A percentile compares a stretch with the other conserved stretches of the same genome.
phyloP scores from a whole-genome alignment of 2,888 invertebrate species.

The Drosophila sordidula region DNA sequence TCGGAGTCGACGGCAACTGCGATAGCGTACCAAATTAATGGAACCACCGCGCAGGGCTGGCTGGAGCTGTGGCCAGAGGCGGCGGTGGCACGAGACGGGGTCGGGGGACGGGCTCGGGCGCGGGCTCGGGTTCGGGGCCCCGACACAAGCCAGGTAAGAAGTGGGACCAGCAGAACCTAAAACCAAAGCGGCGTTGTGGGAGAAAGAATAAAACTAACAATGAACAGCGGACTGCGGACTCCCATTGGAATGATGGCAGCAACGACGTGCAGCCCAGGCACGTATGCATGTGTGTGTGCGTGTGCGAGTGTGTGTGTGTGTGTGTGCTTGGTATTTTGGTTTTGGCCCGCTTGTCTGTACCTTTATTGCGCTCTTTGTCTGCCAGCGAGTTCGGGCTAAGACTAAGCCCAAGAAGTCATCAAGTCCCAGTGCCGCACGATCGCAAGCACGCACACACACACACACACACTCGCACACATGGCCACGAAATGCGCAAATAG shows the following conservation, averaged over 20 bases:
- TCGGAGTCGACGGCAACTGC: slow-evolving; percentile 46
- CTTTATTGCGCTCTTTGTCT: slow-evolving; percentile 78
- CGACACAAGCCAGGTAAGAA: slow-evolving; percentile 51
- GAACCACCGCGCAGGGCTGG: slow-evolving; percentile 65
- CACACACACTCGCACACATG: slow-evolving; percentile 4
- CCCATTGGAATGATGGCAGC: slow-evolving; percentile 71
- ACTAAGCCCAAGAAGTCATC: slow-evolving; percentile 54
- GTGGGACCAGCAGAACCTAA: slow-evolving; percentile 60
- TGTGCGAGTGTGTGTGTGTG: slow-evolving; percentile 18
- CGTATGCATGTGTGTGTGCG: slow-evolving; percentile 23
- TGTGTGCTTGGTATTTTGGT: slow-evolving; percentile 58
- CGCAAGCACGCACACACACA: slow-evolving; percentile 37
- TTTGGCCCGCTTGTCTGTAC: slow-evolving; percentile 72
- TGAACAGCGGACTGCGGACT: slow-evolving; percentile 67
- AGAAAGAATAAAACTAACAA: slow-evolving; percentile 80
- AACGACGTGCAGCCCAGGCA: slow-evolving; percentile 51
- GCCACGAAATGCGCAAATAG: slow-evolving; percentile 70
- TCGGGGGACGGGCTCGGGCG: not conserved
- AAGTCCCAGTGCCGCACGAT: slow-evolving; percentile 50
- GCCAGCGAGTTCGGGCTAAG: slow-evolving; percentile 45
- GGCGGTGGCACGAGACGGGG: not conserved
- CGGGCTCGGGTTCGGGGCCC: slow-evolving; percentile 21
- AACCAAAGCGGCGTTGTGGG: slow-evolving; percentile 73
- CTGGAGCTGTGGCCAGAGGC: slow-evolving; percentile 18
- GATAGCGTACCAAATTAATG: slow-evolving; percentile 79